Conservation (phyloP, 2,797 vertebrate genomes). For the Aulostomus chinensis region DNA sequence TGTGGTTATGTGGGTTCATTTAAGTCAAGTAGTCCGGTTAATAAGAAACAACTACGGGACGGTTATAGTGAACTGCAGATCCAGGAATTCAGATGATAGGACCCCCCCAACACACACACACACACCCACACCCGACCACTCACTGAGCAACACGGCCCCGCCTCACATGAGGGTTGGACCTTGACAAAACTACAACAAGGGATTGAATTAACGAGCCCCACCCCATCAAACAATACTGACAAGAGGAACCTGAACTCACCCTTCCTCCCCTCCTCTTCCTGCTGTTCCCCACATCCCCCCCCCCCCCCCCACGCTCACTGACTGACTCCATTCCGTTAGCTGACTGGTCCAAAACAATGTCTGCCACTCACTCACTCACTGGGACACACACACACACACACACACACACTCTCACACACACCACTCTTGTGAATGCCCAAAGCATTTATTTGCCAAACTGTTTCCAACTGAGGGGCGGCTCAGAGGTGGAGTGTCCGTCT, state of each 20-base stretch:
- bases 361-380: conserved; percentile 3
- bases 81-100: too few relatives aligned
- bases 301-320: conserved; percentile 12
- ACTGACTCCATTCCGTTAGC: conserved; percentile 23
- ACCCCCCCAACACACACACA: too few relatives aligned
- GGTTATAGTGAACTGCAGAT: too few relatives aligned
- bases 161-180: too few relatives aligned
- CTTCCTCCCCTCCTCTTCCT: conserved; percentile 5
- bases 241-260: background rate
- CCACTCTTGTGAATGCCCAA: too few relatives aligned
- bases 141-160: too few relatives aligned
- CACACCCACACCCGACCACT: too few relatives aligned
- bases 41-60: too few relatives aligned
- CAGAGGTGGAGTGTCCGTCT: too few relatives aligned
- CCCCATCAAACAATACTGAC: conserved; percentile 1
- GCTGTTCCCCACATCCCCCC: conserved; percentile 11
- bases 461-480: conserved; percentile 17
- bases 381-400: conserved; percentile 12
- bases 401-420: conserved; percentile 24
- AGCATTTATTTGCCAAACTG: conserved; percentile 23
- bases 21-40: too few relatives aligned
- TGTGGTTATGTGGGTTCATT: too few relatives aligned
- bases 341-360: conserved; percentile 13
- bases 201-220: conserved; percentile 8
- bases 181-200: too few relatives aligned